Evolutionary conservation across 2,797 vertebrate genomes (phyloP).

Genomic region (Manis javanica): DNA sequence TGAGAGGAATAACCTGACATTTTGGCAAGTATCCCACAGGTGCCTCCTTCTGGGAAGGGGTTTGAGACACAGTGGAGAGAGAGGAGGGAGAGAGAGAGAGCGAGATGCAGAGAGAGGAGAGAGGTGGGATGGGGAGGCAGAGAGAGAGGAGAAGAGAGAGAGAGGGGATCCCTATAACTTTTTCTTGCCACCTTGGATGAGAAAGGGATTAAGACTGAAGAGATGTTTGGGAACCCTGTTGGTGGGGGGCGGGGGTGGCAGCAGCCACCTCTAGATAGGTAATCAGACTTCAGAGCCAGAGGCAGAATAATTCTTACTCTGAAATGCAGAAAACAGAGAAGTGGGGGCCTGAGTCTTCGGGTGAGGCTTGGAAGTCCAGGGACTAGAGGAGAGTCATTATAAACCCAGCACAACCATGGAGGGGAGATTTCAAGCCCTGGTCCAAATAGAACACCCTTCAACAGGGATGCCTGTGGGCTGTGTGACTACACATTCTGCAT

Average conservation of each 20-base stretch:
- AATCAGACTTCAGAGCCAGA: not conserved
- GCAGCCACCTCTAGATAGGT: not conserved
- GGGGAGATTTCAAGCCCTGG: not conserved
- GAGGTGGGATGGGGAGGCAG: not conserved
- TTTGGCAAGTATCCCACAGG: not conserved
- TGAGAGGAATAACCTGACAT: not conserved
- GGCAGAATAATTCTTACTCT: not conserved
- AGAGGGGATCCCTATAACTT: too few species aligned
- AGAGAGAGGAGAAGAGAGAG: not conserved
- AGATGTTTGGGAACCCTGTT: not conserved
- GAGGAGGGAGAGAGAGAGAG: too few species aligned
- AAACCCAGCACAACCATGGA: not conserved
- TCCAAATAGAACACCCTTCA: not conserved
- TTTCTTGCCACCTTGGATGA: not conserved
- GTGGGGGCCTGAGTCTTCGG: too few species aligned
- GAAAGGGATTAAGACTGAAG: not conserved
- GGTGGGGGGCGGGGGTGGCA: too few species aligned
- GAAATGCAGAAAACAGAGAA: not conserved
- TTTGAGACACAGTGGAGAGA: not conserved
- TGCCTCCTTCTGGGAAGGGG: not conserved
- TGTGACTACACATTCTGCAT: not conserved
- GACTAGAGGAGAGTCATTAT: not conserved
- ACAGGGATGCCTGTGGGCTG: not conserved
- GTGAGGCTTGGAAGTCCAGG: not conserved
- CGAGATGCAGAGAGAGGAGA: accelerated